Evolutionary conservation across 2,888 invertebrate genomes (phyloP), one percentile per base, ranked within the genome.

Genomic region (Arge pagana): DNA sequence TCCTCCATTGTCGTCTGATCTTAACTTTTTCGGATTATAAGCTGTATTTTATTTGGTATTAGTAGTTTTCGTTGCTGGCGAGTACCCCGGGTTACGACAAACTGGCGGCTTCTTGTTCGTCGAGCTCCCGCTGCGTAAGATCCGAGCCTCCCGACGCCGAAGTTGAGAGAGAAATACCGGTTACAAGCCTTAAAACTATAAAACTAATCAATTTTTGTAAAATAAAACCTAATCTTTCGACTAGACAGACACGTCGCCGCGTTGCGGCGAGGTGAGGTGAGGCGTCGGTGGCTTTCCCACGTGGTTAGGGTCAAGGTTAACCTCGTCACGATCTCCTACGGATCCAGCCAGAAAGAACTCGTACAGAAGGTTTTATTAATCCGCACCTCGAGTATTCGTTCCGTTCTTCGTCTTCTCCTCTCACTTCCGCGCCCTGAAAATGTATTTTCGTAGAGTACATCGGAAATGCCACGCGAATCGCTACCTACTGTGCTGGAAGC

Each of bases 1-100:
- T 58, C 62, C 43, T 56, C 66, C 60, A 72, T 75, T 75, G 68
- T 71, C 61, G 59, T 50, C 23, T 54, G 59, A 66, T 75, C 69
- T 75, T 75, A 75, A 75, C 75, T 75, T 75, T 66, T 74, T 59
- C 64, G 70, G 71, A 72, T 74, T 72, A 70, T 63, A 67, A 72
- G 68, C 70, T 68, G 63, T 70, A 68, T 65, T 66, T 64, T 66
- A 64, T 65, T 63, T 64, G 48, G 48, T 39, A 48, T 48, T 48
- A 48, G 48, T 37, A 39, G 36, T 48, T 48, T 52, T 56, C 57
- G 53, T 48, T 53, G 48, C 40, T 43, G 42, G 40, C 50, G 48
- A 49, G 54, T 58, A 58, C 57, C 60, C 62, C 58, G 55, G 61
- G 53, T 52, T 45, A 35, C 42, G 41, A 33, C 39, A 43, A 50